Conservation (phyloP, 2,888 invertebrate species). For the Euphydryas editha region DNA sequence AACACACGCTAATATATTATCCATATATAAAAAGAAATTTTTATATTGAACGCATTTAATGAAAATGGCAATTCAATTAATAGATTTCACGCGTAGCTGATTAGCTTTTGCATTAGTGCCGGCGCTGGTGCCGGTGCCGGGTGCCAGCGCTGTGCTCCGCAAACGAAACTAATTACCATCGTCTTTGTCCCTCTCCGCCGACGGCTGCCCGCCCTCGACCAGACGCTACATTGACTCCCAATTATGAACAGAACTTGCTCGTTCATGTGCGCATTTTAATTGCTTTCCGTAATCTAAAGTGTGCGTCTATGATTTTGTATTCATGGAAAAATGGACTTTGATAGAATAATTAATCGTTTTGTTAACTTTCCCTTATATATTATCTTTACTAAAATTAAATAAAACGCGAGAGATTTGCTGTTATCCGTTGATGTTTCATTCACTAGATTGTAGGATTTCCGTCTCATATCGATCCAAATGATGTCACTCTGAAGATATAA, state of each 20-base stretch:
- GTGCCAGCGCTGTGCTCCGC: conserved; percentile 5
- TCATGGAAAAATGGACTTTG: neutral
- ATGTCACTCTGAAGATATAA: too few relatives aligned
- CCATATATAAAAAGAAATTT: too few relatives aligned
- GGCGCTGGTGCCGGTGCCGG: neutral
- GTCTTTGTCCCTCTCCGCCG: conserved; percentile 14
- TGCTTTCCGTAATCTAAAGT: neutral
- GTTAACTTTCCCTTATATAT: too few relatives aligned
- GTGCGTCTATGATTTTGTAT: neutral
- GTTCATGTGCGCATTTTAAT: conserved; percentile 8
- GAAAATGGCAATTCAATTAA: neutral
- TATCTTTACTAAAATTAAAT: too few relatives aligned
- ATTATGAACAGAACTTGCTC: conserved; percentile 7
- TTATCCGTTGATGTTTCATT: too few relatives aligned
- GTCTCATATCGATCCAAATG: too few relatives aligned
- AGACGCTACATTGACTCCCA: conserved; percentile 14
- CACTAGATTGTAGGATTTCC: too few relatives aligned
- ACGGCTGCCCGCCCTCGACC: neutral
- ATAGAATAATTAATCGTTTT: neutral
- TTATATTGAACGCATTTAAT: too few relatives aligned
- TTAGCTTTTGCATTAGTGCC: too few relatives aligned
- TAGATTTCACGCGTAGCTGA: neutral
- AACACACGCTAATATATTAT: too few relatives aligned
- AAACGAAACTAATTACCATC: conserved; percentile 26
- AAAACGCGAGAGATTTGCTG: too few relatives aligned